phyloP scores from a whole-genome alignment of 2,797 vertebrate species.

The Geotrypetes seraphini region DNA sequence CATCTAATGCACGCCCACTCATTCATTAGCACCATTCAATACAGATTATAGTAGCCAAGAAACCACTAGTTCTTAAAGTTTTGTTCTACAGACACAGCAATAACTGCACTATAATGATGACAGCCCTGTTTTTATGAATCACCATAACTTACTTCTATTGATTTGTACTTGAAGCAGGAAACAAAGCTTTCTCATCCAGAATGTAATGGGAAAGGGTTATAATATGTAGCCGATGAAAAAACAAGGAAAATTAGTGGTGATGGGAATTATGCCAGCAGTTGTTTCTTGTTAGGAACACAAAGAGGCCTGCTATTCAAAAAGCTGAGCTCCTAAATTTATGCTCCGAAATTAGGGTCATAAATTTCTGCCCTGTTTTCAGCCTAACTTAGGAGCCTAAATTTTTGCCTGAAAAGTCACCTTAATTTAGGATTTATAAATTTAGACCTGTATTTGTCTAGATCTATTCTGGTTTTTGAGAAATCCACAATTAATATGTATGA shows the following conservation, averaged over 20 bases:
- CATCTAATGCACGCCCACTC: constrained; percentile 47
- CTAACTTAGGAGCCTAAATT: too few relatives aligned
- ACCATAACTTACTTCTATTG: constrained; percentile 48
- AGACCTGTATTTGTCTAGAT: too few relatives aligned
- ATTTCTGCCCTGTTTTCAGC: too few relatives aligned
- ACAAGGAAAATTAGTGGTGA: constrained; percentile 16
- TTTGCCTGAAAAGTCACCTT: too few relatives aligned
- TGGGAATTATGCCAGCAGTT: constrained; percentile 9
- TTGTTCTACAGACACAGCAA: constrained; percentile 48
- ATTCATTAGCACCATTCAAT: constrained; percentile 53
- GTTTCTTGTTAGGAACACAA: constrained; percentile 46
- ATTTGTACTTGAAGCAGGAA: constrained; percentile 44
- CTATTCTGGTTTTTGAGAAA: too few relatives aligned
- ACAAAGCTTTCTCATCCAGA: constrained; percentile 43
- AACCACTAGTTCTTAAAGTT: constrained; percentile 46
- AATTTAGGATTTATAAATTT: too few relatives aligned
- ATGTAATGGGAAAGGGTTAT: constrained; percentile 40
- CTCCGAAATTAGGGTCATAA: too few relatives aligned
- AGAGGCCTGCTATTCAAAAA: too few relatives aligned
- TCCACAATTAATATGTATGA: too few relatives aligned
- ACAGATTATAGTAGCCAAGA: constrained; percentile 52
- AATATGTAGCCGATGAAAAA: constrained; percentile 26
- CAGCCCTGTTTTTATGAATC: constrained; percentile 59
- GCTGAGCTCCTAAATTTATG: too few relatives aligned
- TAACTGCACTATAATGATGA: constrained; percentile 61